Conservation (phyloP, 2,797 vertebrate genomes). For the Odontamblyopus lacepedii region DNA sequence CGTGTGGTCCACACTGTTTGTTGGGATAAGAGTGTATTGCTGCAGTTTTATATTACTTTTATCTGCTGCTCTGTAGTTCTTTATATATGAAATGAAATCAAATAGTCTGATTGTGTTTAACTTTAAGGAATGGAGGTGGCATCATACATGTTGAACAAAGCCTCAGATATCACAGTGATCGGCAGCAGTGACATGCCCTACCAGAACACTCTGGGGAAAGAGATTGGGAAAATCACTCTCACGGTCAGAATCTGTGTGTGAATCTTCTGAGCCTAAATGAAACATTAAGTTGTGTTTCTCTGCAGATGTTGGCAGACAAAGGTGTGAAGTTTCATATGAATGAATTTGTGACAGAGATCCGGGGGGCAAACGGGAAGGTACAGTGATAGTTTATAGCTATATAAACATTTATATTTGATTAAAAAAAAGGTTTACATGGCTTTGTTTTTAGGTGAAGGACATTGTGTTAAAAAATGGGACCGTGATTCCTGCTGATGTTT, state of each 20-base stretch:
- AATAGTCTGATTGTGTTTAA: neutral
- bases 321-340: constrained; percentile 83
- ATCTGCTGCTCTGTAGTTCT: no score
- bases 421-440: neutral
- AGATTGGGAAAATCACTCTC: constrained; percentile 80
- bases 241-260: constrained; percentile 63
- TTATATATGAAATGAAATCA: no score
- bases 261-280: neutral
- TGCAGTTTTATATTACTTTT: no score
- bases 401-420: neutral
- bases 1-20: no score
- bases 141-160: constrained; percentile 79
- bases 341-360: constrained; percentile 74
- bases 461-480: constrained; percentile 75
- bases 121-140: constrained; percentile 84
- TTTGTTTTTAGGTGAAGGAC: constrained; percentile 73
- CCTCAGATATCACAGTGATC: constrained; percentile 78
- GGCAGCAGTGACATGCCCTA: constrained; percentile 81
- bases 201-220: constrained; percentile 75
- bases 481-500: constrained; percentile 75
- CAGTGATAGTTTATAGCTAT: neutral
- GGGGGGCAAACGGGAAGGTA: constrained; percentile 80
- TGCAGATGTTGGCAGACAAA: constrained; percentile 80
- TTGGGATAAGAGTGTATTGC: no score
- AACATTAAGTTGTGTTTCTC: constrained; percentile 17